A percentile compares a stretch with the other conserved stretches of the same genome.
phyloP scores from a whole-genome alignment of 2,113 vertebrate species.

The Oryctolagus cuniculus region mOryCun1.1 NC_091440.1:60825501-60826000 shows the following conservation, averaged over 20 bases:
- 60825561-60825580: slow-evolving; percentile 17
- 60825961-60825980: slow-evolving; percentile 69
- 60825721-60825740: not conserved
- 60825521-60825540: not conserved
- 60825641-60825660: not conserved
- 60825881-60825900: slow-evolving; percentile 85
- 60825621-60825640: slow-evolving; percentile 1
- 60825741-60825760: not conserved
- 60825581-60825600: not conserved
- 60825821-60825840: not conserved
- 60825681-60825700: not conserved
- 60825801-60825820: not conserved
- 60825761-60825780: not conserved
- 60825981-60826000: not conserved
- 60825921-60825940: slow-evolving; percentile 91
- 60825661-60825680: not conserved
- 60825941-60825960: slow-evolving; percentile 93
- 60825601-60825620: not conserved
- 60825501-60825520: slow-evolving; percentile 41
- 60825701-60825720: not conserved
- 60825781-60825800: not conserved
- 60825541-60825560: not conserved
- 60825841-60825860: slow-evolving; percentile 91
- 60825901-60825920: slow-evolving; percentile 90
- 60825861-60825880: slow-evolving; percentile 92